phyloP scores from a whole-genome alignment of 2,113 vertebrate species.

The Xerus inauris region DNA sequence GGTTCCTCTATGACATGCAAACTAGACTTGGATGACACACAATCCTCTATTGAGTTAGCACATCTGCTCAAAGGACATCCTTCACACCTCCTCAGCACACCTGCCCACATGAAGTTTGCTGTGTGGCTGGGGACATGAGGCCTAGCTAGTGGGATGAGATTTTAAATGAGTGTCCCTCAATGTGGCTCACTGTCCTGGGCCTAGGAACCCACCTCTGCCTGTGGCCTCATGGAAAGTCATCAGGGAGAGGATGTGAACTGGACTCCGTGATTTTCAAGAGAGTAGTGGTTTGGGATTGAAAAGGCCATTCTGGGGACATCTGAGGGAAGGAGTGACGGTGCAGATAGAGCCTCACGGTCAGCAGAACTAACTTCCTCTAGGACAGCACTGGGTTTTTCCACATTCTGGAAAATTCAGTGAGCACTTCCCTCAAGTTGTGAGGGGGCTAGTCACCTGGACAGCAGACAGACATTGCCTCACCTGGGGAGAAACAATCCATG shows the following conservation, averaged over 20 bases:
- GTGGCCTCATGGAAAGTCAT: neutral
- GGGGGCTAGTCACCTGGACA: neutral
- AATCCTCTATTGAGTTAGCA: neutral
- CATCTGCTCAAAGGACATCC: neutral
- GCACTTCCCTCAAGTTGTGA: neutral
- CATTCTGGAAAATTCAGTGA: neutral
- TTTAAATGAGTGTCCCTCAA: rapidly evolving
- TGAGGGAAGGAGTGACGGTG: neutral
- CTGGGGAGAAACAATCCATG: neutral
- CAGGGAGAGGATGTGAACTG: neutral
- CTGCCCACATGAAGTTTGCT: neutral
- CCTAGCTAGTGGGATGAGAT: too few relatives aligned
- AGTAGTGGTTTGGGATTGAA: neutral
- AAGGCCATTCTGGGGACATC: neutral
- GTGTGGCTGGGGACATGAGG: neutral
- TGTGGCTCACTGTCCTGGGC: neutral
- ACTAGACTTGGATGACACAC: neutral
- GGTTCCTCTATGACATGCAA: neutral
- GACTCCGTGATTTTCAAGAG: neutral
- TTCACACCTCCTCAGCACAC: neutral
- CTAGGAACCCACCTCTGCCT: neutral
- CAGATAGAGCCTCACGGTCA: rapidly evolving
- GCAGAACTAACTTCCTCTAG: neutral
- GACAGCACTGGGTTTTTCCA: neutral
- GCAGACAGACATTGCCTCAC: rapidly evolving